Percentiles rank a stretch among this genome's conserved stretches.
phyloP scores from a whole-genome alignment of 2,113 vertebrate genomes.

The Platichthys flesus region DNA sequence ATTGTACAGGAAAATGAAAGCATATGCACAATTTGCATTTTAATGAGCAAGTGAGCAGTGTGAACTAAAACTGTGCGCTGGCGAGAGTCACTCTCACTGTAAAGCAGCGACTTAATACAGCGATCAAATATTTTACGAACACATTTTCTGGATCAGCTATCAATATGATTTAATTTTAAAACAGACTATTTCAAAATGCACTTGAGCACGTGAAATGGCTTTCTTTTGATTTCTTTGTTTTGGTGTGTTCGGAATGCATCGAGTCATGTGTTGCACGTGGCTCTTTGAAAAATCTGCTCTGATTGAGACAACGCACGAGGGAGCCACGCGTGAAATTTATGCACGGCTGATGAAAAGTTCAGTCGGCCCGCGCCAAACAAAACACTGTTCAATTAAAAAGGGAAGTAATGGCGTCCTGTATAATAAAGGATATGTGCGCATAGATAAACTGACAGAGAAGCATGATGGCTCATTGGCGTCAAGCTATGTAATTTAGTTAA shows the following conservation, averaged over 20 bases:
- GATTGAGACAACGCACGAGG: constrained; percentile 73
- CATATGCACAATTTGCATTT: constrained; percentile 84
- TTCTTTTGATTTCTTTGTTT: constrained; percentile 24
- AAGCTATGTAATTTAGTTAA: constrained; percentile 85
- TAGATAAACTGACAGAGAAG: constrained; percentile 77
- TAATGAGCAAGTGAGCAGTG: constrained; percentile 78
- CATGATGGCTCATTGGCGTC: constrained; percentile 76
- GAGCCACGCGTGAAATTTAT: constrained; percentile 81
- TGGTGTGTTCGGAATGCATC: constrained; percentile 18
- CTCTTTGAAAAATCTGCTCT: constrained; percentile 70
- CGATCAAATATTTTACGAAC: constrained; percentile 56
- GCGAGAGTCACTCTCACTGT: constrained; percentile 59
- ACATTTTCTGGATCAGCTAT: constrained; percentile 38
- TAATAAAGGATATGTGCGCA: constrained; percentile 81
- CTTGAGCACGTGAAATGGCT: not conserved
- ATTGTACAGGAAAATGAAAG: constrained; percentile 81
- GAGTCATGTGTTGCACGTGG: constrained; percentile 54
- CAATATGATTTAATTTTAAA: constrained; percentile 1
- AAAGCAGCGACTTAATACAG: constrained; percentile 56
- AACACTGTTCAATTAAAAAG: constrained; percentile 83
- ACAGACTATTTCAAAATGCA: constrained; percentile 23
- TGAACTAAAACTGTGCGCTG: constrained; percentile 73
- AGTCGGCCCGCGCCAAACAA: constrained; percentile 76
- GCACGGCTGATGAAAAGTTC: constrained; percentile 75
- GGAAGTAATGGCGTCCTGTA: constrained; percentile 79